Evolutionary conservation across 1,140 invertebrate species (phyloP).

Genomic region (Drosophila ficusphila): DNA sequence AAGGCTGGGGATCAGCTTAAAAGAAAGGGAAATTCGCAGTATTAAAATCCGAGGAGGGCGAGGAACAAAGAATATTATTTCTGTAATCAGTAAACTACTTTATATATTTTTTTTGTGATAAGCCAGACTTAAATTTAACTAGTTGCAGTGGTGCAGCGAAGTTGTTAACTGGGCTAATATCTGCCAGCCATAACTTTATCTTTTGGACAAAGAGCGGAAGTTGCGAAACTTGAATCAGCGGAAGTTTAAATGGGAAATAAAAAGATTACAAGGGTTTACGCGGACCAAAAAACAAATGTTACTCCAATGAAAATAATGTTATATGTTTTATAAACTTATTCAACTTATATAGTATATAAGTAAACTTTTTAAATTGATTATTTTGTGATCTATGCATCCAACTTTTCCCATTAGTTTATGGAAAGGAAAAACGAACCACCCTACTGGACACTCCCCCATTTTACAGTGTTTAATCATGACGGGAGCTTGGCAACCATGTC

Average conservation of each 20-base stretch:
- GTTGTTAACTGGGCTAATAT: neutral
- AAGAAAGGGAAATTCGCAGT: constrained; percentile 38
- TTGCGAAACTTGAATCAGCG: neutral
- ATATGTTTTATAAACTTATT: too few species aligned
- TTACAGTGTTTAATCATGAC: constrained; percentile 20
- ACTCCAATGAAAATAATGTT: too few species aligned
- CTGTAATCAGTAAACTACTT: constrained; percentile 17
- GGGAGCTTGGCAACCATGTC: constrained; percentile 6
- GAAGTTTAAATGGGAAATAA: neutral
- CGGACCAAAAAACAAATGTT: too few species aligned
- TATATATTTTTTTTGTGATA: neutral
- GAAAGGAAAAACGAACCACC: neutral
- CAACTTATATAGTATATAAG: too few species aligned
- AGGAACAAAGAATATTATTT: constrained; percentile 14
- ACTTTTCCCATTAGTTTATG: too few species aligned
- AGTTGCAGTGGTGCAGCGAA: neutral
- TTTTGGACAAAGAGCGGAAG: neutral
- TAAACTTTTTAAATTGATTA: too few species aligned
- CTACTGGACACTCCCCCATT: neutral
- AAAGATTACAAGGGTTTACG: too few species aligned
- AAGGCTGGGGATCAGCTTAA: constrained; percentile 46
- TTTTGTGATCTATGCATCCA: too few species aligned
- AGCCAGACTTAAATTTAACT: constrained; percentile 1
- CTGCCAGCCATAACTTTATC: neutral
- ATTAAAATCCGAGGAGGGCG: constrained; percentile 8